Percentiles rank a stretch among this genome's conserved stretches.
phyloP scores from a whole-genome alignment of 2,113 vertebrate genomes.

The Cynopterus brachyotis region DNA sequence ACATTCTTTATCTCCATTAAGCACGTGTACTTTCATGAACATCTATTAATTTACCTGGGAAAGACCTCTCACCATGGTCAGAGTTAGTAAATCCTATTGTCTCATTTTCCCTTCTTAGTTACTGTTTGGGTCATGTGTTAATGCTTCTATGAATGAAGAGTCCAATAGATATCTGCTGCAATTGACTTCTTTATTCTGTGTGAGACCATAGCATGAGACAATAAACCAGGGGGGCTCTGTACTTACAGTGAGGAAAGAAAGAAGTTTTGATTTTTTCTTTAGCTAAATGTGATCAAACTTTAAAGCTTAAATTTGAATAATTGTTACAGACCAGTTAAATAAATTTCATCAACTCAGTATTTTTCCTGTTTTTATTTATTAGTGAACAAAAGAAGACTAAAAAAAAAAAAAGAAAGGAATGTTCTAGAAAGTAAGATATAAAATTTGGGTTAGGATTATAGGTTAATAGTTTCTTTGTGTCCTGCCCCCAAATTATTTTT shows the following conservation, averaged over 20 bases:
- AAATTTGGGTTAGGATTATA: background rate
- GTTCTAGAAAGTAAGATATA: background rate
- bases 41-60: background rate
- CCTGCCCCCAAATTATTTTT: background rate
- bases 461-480: background rate
- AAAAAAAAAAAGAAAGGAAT: background rate
- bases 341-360: background rate
- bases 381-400: background rate
- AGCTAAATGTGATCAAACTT: background rate
- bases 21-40: background rate
- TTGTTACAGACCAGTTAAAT: background rate
- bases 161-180: background rate
- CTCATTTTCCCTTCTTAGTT: background rate
- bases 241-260: background rate
- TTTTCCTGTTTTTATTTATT: constrained; percentile 28
- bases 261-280: background rate
- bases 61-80: background rate
- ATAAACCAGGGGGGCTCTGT: background rate
- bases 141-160: background rate
- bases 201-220: background rate
- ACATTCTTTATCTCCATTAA: background rate
- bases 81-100: background rate
- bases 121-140: background rate
- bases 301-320: constrained; percentile 32
- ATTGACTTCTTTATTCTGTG: background rate